phyloP scores from a whole-genome alignment of 2,888 invertebrate species.

The Drosophila anomelani region DNA sequence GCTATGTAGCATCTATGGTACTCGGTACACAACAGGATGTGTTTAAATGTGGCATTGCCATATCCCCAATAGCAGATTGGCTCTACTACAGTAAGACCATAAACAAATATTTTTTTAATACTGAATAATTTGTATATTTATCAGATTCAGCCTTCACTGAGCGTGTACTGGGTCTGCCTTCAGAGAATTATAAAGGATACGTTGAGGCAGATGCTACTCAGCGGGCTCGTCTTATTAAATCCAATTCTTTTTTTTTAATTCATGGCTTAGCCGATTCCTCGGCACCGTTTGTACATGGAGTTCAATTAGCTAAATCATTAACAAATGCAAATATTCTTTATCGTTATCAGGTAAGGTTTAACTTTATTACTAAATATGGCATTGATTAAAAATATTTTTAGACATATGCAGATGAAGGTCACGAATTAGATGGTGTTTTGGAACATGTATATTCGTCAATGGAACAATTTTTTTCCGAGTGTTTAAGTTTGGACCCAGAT shows the following conservation, averaged over 20 bases:
- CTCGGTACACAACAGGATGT: slow-evolving; percentile 94
- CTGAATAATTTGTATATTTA: slow-evolving; percentile 3
- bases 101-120: background rate
- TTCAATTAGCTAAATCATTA: slow-evolving; percentile 94
- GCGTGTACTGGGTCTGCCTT: slow-evolving; percentile 94
- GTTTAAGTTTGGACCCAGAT: slow-evolving; percentile 94
- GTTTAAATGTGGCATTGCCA: slow-evolving; percentile 96
- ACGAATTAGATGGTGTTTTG: slow-evolving; percentile 92
- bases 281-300: slow-evolving; percentile 97
- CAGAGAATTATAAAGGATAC: slow-evolving; percentile 95
- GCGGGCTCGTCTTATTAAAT: slow-evolving; percentile 94
- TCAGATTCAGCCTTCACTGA: slow-evolving; percentile 98
- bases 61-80: slow-evolving; percentile 98
- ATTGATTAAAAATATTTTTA: slow-evolving; percentile 83
- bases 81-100: slow-evolving; percentile 93
- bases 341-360: slow-evolving; percentile 92
- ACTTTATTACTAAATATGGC: background rate
- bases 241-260: slow-evolving; percentile 94
- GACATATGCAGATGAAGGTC: slow-evolving; percentile 97
- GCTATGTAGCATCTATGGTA: slow-evolving; percentile 96
- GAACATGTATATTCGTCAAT: slow-evolving; percentile 96
- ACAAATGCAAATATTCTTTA: slow-evolving; percentile 95
- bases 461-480: slow-evolving; percentile 96
- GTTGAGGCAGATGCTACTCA: slow-evolving; percentile 96
- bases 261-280: slow-evolving; percentile 97